Evolutionary conservation across 1,140 invertebrate genomes (phyloP).

Genomic region (Proales similis): DNA sequence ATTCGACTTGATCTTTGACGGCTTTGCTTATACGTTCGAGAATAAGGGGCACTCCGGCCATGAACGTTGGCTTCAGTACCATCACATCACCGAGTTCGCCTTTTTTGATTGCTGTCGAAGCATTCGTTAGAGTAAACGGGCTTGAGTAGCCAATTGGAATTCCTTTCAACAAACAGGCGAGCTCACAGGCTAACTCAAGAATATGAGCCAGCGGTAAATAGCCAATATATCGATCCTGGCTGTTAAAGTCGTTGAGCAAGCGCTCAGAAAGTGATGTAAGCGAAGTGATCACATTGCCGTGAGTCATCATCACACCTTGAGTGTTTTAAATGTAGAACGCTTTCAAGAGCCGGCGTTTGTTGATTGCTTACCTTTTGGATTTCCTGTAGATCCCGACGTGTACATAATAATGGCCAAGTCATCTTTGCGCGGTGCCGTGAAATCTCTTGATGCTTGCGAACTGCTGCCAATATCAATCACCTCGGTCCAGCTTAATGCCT

Average conservation of each 20-base stretch:
- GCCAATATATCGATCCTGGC: conserved; percentile 74
- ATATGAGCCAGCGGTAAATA: conserved; percentile 95
- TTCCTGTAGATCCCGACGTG: conserved; percentile 53
- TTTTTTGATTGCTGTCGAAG: conserved; percentile 83
- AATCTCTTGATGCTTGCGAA: background rate
- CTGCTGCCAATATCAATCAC: conserved; percentile 5
- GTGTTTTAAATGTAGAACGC: background rate
- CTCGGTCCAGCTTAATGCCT: background rate
- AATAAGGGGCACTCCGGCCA: conserved; percentile 92
- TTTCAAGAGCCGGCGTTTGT: background rate
- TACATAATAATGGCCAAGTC: conserved; percentile 55
- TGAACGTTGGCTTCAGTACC: conserved; percentile 79
- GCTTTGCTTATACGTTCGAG: conserved; percentile 90
- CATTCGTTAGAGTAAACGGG: conserved; percentile 85
- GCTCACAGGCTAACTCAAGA: conserved; percentile 72
- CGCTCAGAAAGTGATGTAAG: background rate
- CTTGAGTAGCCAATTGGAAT: conserved; percentile 93
- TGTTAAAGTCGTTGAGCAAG: conserved; percentile 55
- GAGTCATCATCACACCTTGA: conserved; percentile 61
- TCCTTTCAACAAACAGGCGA: conserved; percentile 61
- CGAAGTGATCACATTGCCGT: conserved; percentile 79
- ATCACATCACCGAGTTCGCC: conserved; percentile 75
- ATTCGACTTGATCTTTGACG: conserved; percentile 79
- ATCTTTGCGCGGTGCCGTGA: conserved; percentile 29
- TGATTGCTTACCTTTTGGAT: conserved; percentile 50